phyloP scores from a whole-genome alignment of 2,888 invertebrate genomes.

The Eueremaeus valkanovi region DNA sequence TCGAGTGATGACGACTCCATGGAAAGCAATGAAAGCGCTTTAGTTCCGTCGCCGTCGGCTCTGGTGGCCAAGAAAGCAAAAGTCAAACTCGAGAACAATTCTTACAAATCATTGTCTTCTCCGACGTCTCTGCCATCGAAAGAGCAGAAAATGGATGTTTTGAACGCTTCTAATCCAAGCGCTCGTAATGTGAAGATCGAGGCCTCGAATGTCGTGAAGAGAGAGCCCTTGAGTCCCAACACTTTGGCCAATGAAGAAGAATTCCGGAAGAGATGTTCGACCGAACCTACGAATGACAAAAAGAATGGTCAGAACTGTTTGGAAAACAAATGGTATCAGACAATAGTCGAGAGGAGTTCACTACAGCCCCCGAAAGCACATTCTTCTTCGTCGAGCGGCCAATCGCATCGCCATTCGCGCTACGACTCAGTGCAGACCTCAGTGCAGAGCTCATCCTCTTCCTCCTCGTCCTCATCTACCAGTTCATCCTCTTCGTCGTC shows the following conservation, averaged over 20 bases:
- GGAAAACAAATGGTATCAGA: constrained; percentile 50
- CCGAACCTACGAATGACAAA: neutral
- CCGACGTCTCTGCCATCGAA: neutral
- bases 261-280: neutral
- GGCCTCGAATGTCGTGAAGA: neutral
- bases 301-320: constrained; percentile 55
- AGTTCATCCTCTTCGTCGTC: neutral
- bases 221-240: neutral
- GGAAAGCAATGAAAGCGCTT: constrained; percentile 37
- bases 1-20: constrained; percentile 40
- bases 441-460: neutral
- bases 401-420: neutral
- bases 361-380: constrained; percentile 39
- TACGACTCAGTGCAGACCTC: neutral
- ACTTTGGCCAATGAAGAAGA: neutral
- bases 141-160: neutral
- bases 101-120: neutral
- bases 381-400: neutral
- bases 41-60: constrained; percentile 22
- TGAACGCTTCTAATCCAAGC: neutral
- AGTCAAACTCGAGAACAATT: constrained; percentile 41
- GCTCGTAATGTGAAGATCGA: neutral
- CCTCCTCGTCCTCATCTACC: constrained; percentile 4
- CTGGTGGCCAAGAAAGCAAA: constrained; percentile 40
- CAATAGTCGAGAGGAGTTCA: neutral